Base-by-base conservation (phyloP, 2,797 vertebrate genomes). In the Melanotaenia pygmaea region DNA sequence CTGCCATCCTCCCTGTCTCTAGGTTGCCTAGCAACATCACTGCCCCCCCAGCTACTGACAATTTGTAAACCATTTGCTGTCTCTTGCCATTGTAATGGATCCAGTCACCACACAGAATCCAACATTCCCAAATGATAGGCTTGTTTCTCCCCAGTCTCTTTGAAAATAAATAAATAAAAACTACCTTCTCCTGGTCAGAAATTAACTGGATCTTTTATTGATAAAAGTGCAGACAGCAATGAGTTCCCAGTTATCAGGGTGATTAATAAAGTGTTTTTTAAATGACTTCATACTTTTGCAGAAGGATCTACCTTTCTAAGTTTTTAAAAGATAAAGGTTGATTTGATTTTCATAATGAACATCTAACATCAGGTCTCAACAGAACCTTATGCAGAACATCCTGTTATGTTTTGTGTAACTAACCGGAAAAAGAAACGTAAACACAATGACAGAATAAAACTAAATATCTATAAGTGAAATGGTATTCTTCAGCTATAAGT, bases 1-100 rank as follows among this genome's bases (percentile, higher is more conserved):
- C 86, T 61, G 80, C 88, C 77, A 86, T 90, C 92, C 93, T 94
- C 87, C 86, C 79, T 45, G 79, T 87, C 88, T 83, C 77, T 28
- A 0, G 68, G 94, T 95, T 93, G 90, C 95, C 86, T 90, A 84
- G 95, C 89, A 94, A 95, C 94, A 91, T 70, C 76, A 82, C 88
- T 86, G 91, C 90, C 84, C 90, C 85, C 85, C 86, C 54, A 64
- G 78, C 84, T 84, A 74, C 86, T 76, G 74, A 77, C 65, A 40
- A 83, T 92, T 85, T 90, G 81, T 84, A 88, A 86, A 90, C 80
- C 89, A 89, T 92, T 93, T 86, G 88, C 86, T 82, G 80, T 86
- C 77, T 67, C 85, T 75, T 79, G 87, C 87, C 70, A 60, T 74
- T 85, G 90, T 92, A 92, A 93, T 85, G 83, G 91, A 94, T 91